Conservation (phyloP, 1,140 invertebrate genomes). For the Chymomyza costata region DNA sequence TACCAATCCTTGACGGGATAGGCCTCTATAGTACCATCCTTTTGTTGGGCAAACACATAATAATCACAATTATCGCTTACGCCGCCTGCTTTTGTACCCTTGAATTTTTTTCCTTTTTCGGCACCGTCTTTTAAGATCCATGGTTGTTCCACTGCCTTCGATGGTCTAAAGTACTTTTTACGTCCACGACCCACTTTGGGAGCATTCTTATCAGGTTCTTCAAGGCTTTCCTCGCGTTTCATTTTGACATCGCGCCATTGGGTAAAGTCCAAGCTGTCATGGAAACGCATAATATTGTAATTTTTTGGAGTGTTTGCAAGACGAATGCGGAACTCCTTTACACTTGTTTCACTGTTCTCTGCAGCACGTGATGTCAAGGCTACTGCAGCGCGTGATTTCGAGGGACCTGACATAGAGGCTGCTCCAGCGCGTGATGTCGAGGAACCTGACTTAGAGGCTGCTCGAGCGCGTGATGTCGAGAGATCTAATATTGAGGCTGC, state of each 20-base stretch:
- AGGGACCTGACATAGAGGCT: no score
- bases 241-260: conserved; percentile 92
- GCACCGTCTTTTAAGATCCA: conserved; percentile 94
- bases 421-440: no score
- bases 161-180: conserved; percentile 89
- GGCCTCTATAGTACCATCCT: conserved; percentile 95
- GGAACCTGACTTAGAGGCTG: no score
- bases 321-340: conserved; percentile 81
- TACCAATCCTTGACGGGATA: conserved; percentile 95
- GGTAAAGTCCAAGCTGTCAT: conserved; percentile 90
- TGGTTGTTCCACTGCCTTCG: conserved; percentile 95
- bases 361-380: no score
- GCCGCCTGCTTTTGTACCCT: conserved; percentile 91
- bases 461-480: no score
- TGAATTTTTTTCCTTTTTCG: conserved; percentile 92
- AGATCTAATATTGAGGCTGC: no score
- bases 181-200: conserved; percentile 91
- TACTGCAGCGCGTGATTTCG: conserved; percentile 3
- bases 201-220: conserved; percentile 90
- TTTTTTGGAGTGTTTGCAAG: conserved; percentile 86
- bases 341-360: conserved; percentile 17
- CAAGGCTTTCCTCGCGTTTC: conserved; percentile 94
- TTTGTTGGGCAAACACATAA: conserved; percentile 95
- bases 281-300: conserved; percentile 93
- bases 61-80: conserved; percentile 95